Conservation (phyloP, 2,888 invertebrate genomes). For the Apamea epomidion region DNA sequence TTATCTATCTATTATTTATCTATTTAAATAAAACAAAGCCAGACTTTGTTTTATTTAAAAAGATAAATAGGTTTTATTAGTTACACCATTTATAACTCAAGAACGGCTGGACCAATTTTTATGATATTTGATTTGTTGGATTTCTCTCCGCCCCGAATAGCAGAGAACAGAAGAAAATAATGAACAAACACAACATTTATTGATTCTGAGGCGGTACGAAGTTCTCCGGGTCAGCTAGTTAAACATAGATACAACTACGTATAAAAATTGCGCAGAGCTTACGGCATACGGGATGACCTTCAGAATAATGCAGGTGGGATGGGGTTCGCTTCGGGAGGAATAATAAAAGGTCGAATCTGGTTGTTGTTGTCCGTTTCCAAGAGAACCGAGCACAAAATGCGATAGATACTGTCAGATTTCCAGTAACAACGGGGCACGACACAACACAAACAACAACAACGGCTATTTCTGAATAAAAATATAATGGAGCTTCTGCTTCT, state of each 20-base stretch:
- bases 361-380: neutral
- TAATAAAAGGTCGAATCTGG: neutral
- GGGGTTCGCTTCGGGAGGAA: neutral
- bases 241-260: neutral
- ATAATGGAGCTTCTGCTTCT: neutral
- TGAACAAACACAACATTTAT: neutral
- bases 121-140: neutral
- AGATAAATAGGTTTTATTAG: too few relatives aligned
- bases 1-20: too few relatives aligned
- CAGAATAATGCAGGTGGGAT: conserved; percentile 4
- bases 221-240: neutral
- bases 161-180: neutral
- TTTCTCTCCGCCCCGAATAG: neutral
- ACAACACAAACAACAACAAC: too few relatives aligned
- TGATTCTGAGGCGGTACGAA: neutral
- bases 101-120: neutral
- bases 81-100: neutral
- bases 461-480: neutral
- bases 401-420: neutral
- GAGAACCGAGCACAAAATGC: neutral
- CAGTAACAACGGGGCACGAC: neutral
- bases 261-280: neutral
- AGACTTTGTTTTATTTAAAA: too few relatives aligned
- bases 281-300: conserved; percentile 9
- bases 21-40: too few relatives aligned